Evolutionary conservation across 2,113 vertebrate genomes (phyloP), one percentile per base, ranked within the genome.

Genomic region (Butorides virescens): DNA sequence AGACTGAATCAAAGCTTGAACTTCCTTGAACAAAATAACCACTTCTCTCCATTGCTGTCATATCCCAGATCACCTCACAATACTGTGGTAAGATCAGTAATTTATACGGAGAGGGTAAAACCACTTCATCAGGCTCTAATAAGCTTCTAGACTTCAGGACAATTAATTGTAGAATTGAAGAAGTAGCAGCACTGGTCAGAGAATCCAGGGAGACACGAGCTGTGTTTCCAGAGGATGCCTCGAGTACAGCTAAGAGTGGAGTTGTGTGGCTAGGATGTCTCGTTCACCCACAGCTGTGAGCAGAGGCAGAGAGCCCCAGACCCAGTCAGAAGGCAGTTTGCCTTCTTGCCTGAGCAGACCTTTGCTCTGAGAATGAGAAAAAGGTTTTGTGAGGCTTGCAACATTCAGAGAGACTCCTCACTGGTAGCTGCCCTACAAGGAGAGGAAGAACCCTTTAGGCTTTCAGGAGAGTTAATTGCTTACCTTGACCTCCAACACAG

Each of bases 371-470:
- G 18, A 49, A 61, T 5, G 5, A 77, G 50, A 30, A 63, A 47
- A 42, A 72, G 19, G 4, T 5, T 52, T 32, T 32, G 5, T 29
- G 32, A 58, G 73, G 36, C 27, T 44, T 0, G 0, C 27, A 67
- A 11, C 20, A 50, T 47, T 53, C 63, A 63, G 52, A 68, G n/a
- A 59, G 12, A 23, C 4, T 18, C 44, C 36, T 86, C 25, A 18
- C 30, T 0, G 0, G 29, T 10, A 20, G n/a, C 55, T 85, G 30
- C 22, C 7, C 39, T 36, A 5, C 0, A 0, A 78, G 29, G 32
- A 66, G 18, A 77, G 16, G 21, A 72, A 46, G 6, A 52, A 71
- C 27, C 37, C 22, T 59, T 77, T 29, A 46, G 37, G 36, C 39
- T 87, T 87, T 93, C 25, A 30, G 44, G 32, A 72, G 19, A 47